Base-by-base conservation (phyloP, 2,113 vertebrate genomes). In the Lophura nycthemera region DNA sequence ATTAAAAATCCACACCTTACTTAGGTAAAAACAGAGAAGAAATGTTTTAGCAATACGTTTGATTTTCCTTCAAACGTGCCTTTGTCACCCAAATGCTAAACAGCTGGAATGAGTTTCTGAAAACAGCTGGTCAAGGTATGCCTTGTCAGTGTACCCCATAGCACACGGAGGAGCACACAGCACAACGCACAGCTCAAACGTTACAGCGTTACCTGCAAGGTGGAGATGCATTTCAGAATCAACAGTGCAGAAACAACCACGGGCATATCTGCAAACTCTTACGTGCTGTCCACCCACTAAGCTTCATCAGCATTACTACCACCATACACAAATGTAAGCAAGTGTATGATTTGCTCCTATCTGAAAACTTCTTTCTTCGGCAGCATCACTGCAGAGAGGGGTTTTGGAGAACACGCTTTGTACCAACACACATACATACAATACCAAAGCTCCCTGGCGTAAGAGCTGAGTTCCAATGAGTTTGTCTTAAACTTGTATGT, bases 361-460 rank as follows among this genome's bases (percentile, higher is more conserved):
- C 48, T 20, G 36, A 43, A 24, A 16, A 14, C 42, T 57, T n/a
- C 72, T 45, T 56, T 40, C 87, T 40, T 1, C 3, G 27, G 38
- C 50, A 65, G 48, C 16, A 4, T 19, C 43, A 14, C 1, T 8
- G 40, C 57, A 72, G 29, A 47, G 24, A 27, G 59, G 42, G 14
- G 43, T 5, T 47, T 57, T 24, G 32, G 43, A 47, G 2, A 45
- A 4, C n/a, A 24, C 43, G 7, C 9, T 40, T 32, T 52, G 77
- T 76, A n/a, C 65, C 59, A 24, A 24, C 1, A 63, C 38, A 60
- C 25, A 8, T 1, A 11, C 0, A 32, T 8, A 10, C 32, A 47
- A 14, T 25, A n/a, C 12, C 34, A 45, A 5, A 38, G 12, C 43
- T 2, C 8, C 38, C 2, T 4, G 3, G 0, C 0, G 3, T 1